Conservation (phyloP, 2,113 vertebrate species). For the Osmerus mordax region DNA sequence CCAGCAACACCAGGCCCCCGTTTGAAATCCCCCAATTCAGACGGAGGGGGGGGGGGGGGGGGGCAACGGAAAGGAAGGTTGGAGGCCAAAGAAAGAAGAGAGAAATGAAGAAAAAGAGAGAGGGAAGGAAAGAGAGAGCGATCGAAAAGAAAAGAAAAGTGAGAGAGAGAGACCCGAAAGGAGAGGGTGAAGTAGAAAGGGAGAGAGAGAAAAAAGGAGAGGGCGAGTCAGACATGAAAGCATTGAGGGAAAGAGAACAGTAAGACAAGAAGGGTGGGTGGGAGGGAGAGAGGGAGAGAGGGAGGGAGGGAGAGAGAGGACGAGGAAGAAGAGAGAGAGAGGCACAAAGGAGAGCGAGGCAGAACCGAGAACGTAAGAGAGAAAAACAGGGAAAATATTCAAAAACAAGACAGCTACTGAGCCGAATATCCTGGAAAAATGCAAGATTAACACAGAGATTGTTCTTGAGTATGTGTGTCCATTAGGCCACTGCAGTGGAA, state of each 20-base stretch:
- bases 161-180: background rate
- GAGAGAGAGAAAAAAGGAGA: no score
- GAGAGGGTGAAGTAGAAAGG: no score
- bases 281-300: background rate
- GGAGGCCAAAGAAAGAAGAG: background rate
- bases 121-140: background rate
- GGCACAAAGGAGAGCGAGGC: constrained; percentile 51
- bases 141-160: no score
- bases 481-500: no score
- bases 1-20: no score
- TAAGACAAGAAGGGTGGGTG: background rate
- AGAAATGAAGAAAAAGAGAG: background rate
- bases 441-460: background rate
- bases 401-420: no score
- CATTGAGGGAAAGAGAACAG: background rate
- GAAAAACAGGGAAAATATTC: constrained; percentile 54
- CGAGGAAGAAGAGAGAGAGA: constrained; percentile 58
- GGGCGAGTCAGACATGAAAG: no score
- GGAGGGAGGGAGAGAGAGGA: constrained; percentile 9
- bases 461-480: no score
- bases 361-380: constrained; percentile 32
- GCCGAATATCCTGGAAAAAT: background rate
- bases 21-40: background rate
- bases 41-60: background rate
- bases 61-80: no score